Percentiles rank a stretch among this genome's conserved stretches.
Conservation (phyloP, 2,113 vertebrate species). For the Tautogolabrus adspersus region DNA sequence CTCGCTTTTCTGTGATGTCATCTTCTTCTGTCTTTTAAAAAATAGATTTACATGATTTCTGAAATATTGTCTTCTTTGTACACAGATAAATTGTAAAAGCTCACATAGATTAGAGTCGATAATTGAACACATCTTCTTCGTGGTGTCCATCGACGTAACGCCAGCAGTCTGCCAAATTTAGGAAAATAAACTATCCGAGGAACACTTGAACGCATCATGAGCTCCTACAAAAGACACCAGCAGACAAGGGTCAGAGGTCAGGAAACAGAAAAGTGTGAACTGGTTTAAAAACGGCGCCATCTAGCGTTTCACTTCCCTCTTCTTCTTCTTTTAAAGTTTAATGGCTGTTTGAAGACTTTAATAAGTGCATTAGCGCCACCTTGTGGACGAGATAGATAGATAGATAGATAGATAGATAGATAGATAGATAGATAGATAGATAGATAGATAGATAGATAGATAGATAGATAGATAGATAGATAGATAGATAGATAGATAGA, state of each 20-base stretch:
- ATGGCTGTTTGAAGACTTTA: not conserved
- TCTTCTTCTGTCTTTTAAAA: too few relatives aligned
- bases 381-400: not conserved
- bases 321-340: not conserved
- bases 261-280: not conserved
- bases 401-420: too few relatives aligned
- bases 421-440: too few relatives aligned
- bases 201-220: constrained; percentile 1
- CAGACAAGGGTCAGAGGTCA: constrained; percentile 55
- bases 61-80: too few relatives aligned
- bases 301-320: constrained; percentile 34
- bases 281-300: constrained; percentile 21
- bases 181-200: not conserved
- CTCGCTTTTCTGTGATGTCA: too few relatives aligned
- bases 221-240: constrained; percentile 23
- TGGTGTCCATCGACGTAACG: too few relatives aligned
- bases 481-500: too few relatives aligned
- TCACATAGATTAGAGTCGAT: not conserved
- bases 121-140: not conserved
- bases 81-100: too few relatives aligned
- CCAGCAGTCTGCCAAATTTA: not conserved
- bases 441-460: too few relatives aligned
- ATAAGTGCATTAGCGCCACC: not conserved
- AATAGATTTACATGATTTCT: too few relatives aligned
- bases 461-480: too few relatives aligned